Base-by-base conservation (phyloP, 2,113 vertebrate species). In the Rynchops niger region DNA sequence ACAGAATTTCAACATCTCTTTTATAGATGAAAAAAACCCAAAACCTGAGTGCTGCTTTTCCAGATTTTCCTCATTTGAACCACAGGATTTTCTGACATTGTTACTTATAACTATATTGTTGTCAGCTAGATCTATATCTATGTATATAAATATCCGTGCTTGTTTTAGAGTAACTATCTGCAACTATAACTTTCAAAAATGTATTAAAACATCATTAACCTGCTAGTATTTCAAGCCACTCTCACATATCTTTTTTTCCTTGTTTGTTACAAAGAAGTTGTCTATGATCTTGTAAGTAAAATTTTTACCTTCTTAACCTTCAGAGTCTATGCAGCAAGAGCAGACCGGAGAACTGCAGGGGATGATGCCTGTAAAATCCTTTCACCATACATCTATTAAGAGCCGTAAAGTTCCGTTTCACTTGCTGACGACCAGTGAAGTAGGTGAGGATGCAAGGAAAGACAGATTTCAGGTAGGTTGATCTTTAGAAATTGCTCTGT, bases 41-140 rank as follows among this genome's bases (percentile, higher is more conserved):
- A n/a, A n/a, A 13, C 9, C 66, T 85, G 27, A 77, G 47, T 38
- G 21, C 58, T 91, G 27, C 63, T 94, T 96, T 96, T 97, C 90
- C 93, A 97, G 82, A 88, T 73, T 95, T 94, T 86, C 63, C 82
- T 86, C 32, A 81, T 92, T 85, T 91, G 79, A 97, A 73, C 52
- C 79, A 79, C 59, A 90, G 25, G 34, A 22, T 87, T 95, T 96
- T 96, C 38, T 70, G 65, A 72, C 65, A 26, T 59, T 73, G 19
- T 69, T 74, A 36, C 90, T 97, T 96, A 66, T 82, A 94, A 59
- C 23, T 66, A 67, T 58, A 76, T n/a, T 43, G 42, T 61, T 97
- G 26, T 86, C 53, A 89, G 55, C 78, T 89, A 93, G 27, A 50
- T 86, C 65, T 81, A 26, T 65, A 36, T 26, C 34, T 56, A 30